A percentile compares a stretch with the other conserved stretches of the same genome.
Conservation (phyloP, 2,888 invertebrate species). For the Beris morrisii region DNA sequence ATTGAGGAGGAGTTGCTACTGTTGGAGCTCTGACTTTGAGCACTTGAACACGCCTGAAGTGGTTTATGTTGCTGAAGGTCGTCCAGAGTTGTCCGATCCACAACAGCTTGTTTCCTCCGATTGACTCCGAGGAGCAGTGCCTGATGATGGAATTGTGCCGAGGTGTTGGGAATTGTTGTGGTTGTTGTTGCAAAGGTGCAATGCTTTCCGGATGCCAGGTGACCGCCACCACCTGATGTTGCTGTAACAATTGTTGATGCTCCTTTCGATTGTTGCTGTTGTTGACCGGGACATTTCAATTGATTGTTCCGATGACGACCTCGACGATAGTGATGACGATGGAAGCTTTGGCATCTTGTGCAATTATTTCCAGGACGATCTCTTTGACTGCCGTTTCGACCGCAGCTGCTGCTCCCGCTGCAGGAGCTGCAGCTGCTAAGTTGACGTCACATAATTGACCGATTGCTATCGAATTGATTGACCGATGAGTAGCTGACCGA, state of each 20-base stretch:
- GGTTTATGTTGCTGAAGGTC: conserved; percentile 27
- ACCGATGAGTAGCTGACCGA: conserved; percentile 56
- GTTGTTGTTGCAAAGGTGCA: conserved; percentile 51
- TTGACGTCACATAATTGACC: conserved; percentile 56
- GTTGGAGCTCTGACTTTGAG: conserved; percentile 42
- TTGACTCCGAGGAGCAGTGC: conserved; percentile 14
- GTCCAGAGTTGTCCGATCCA: conserved; percentile 14
- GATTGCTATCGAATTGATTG: conserved; percentile 53
- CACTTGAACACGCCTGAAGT: conserved; percentile 35
- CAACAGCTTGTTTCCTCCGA: conserved; percentile 15
- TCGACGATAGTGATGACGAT: conserved; percentile 52
- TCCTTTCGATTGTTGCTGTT: conserved; percentile 16
- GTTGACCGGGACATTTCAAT: conserved; percentile 28
- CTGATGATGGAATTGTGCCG: conserved; percentile 3
- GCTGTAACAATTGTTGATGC: conserved; percentile 42
- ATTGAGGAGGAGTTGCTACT: conserved; percentile 42
- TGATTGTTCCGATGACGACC: conserved; percentile 47
- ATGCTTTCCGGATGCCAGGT: conserved; percentile 45
- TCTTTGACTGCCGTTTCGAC: conserved; percentile 43
- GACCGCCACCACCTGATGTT: conserved; percentile 33
- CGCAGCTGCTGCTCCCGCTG: conserved; percentile 55
- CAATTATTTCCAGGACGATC: conserved; percentile 45
- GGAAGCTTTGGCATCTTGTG: conserved; percentile 54
- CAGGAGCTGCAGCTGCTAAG: conserved; percentile 57
- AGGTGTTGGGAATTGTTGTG: conserved; percentile 44